Conservation (phyloP, 2,113 vertebrate species). For the Beaufortia kweichowensis region DNA sequence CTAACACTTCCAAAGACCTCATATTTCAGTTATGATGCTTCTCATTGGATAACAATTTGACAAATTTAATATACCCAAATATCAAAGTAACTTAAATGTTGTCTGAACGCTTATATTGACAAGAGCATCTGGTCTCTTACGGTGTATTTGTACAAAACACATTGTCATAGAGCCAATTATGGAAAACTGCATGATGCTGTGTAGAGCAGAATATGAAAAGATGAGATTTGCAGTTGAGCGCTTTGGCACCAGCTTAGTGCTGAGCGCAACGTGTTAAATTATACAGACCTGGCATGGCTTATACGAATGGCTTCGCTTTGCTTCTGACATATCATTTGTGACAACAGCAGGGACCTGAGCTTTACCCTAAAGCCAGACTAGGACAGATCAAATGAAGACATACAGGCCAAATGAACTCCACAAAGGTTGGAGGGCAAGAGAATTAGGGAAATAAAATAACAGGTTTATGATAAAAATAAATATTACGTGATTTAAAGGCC, state of each 20-base stretch:
- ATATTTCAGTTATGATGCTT: not conserved
- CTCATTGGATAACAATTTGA: not conserved
- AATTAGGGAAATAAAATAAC: not conserved
- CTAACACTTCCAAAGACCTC: too few species aligned
- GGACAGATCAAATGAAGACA: not conserved
- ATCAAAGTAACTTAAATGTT: not conserved
- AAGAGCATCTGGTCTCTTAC: not conserved
- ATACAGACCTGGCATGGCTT: slow-evolving; percentile 36
- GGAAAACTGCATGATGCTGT: slow-evolving; percentile 16
- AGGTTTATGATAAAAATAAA: slow-evolving; percentile 10
- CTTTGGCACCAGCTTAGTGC: slow-evolving; percentile 43
- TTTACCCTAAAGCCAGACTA: slow-evolving; percentile 22
- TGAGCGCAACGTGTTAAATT: slow-evolving; percentile 50
- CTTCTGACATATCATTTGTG: slow-evolving; percentile 49
- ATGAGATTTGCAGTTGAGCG: slow-evolving; percentile 21
- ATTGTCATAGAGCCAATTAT: slow-evolving; percentile 24
- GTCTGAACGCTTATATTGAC: not conserved
- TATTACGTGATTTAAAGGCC: slow-evolving; percentile 20
- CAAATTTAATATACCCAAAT: not conserved
- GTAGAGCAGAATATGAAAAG: slow-evolving; percentile 18
- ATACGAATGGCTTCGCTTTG: slow-evolving; percentile 19
- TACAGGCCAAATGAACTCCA: not conserved
- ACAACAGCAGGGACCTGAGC: slow-evolving; percentile 41
- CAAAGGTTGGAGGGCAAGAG: not conserved
- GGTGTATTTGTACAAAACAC: slow-evolving; percentile 26